Percentiles rank a stretch among this genome's conserved stretches.
Evolutionary conservation across 2,888 invertebrate species (phyloP).

Genomic region (Caenorhabditis zanzibari): DNA sequence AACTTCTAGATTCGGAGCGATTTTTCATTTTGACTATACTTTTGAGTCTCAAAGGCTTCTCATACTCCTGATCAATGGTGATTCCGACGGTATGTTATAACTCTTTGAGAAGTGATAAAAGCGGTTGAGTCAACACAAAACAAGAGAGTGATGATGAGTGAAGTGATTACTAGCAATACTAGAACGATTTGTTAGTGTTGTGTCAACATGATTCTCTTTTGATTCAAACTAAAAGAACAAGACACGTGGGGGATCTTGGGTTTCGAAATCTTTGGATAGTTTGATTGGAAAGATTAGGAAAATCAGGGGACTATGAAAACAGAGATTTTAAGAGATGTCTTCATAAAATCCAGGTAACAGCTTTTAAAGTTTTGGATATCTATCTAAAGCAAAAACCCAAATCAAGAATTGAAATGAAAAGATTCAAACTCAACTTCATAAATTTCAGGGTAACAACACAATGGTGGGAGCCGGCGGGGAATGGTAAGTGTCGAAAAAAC

Average conservation of each 20-base stretch:
- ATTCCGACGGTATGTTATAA: slow-evolving; percentile 75
- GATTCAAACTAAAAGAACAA: slow-evolving; percentile 8
- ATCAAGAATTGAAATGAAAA: not conserved
- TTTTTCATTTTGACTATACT: not conserved
- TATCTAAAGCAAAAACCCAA: too few relatives aligned
- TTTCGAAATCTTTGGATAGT: not conserved
- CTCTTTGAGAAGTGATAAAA: slow-evolving; percentile 47
- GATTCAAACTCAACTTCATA: not conserved
- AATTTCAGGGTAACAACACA: slow-evolving; percentile 65
- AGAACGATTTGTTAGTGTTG: slow-evolving; percentile 16
- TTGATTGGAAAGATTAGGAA: not conserved
- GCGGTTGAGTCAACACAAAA: slow-evolving; percentile 51
- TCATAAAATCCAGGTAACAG: too few relatives aligned
- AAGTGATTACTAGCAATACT: slow-evolving; percentile 36
- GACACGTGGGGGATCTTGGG: not conserved
- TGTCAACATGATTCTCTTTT: slow-evolving; percentile 44
- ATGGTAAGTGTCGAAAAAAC: slow-evolving; percentile 25
- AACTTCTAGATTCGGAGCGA: slow-evolving; percentile 11
- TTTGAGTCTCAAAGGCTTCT: not conserved
- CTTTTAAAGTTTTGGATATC: too few relatives aligned
- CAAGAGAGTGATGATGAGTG: slow-evolving; percentile 36
- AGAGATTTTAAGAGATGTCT: too few relatives aligned
- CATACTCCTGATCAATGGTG: slow-evolving; percentile 67
- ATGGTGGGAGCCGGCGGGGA: slow-evolving; percentile 58
- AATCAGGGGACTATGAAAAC: too few relatives aligned